A percentile compares a stretch with the other conserved stretches of the same genome.
These are phyloP conservation scores for Ivindomyrus marchei DNA, from an alignment of 2,113 vertebrate species.

Conservation along the genomic window DNA sequence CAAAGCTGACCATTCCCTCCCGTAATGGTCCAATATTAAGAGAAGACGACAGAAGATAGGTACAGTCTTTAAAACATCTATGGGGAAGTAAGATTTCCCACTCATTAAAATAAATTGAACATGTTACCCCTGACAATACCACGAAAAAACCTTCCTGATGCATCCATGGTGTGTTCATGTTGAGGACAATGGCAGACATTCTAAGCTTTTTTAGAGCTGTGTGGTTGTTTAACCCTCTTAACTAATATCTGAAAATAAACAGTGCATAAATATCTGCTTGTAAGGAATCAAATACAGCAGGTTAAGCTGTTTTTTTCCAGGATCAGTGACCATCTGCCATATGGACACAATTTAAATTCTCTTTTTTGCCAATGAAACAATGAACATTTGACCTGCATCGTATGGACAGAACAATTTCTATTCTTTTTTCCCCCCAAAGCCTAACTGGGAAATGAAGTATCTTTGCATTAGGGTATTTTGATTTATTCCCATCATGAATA, in stretches of 20 bases:
- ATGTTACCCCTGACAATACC: not conserved
- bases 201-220: not conserved
- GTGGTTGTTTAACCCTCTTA: no score
- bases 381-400: not conserved
- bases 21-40: not conserved
- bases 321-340: conserved; percentile 60
- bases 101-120: not conserved
- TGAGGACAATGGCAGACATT: not conserved
- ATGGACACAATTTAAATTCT: conserved; percentile 29
- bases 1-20: no score
- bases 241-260: not conserved
- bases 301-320: conserved; percentile 53
- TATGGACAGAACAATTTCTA: not conserved
- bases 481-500: no score
- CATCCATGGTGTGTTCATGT: not conserved
- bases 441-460: no score
- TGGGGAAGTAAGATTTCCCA: not conserved
- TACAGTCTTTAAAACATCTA: not conserved
- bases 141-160: not conserved
- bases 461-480: no score
- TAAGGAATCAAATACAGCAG: not conserved
- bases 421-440: no score
- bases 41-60: not conserved
- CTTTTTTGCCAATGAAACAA: conserved; percentile 28
- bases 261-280: not conserved